Percentiles rank a stretch among this genome's conserved stretches.
Conservation (phyloP, 2,888 invertebrate genomes). For the Cerastis leucographa region DNA sequence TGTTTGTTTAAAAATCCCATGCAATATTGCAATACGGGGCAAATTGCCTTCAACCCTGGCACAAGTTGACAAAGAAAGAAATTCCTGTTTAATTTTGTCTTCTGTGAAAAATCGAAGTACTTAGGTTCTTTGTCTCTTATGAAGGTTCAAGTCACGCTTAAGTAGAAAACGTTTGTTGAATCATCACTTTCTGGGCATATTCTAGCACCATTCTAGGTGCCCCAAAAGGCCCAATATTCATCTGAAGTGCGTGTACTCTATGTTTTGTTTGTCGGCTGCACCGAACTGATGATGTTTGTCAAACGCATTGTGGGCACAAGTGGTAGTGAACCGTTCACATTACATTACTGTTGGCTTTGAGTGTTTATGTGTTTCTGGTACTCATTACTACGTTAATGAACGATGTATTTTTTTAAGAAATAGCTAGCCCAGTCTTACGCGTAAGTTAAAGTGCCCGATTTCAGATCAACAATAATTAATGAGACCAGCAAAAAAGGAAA, state of each 20-base stretch:
- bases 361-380: conserved; percentile 51
- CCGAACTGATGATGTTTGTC: conserved; percentile 78
- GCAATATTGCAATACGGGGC: background rate
- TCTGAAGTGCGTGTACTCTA: conserved; percentile 78
- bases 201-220: conserved; percentile 70
- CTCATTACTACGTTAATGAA: background rate
- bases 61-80: background rate
- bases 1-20: background rate
- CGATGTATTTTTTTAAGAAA: background rate
- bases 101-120: background rate
- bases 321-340: conserved; percentile 69
- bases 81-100: background rate
- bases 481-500: no score
- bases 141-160: background rate
- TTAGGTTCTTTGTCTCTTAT: background rate
- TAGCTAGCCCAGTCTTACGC: background rate
- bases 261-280: conserved; percentile 80
- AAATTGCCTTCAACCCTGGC: background rate
- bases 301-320: conserved; percentile 65
- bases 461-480: no score
- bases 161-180: background rate
- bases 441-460: no score
- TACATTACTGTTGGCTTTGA: conserved; percentile 54
- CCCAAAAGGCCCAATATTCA: conserved; percentile 67
- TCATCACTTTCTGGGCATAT: background rate